Evolutionary conservation across 2,797 vertebrate species (phyloP), one percentile per base, ranked within the genome.

Genomic region (Distichodus sexfasciatus): DNA sequence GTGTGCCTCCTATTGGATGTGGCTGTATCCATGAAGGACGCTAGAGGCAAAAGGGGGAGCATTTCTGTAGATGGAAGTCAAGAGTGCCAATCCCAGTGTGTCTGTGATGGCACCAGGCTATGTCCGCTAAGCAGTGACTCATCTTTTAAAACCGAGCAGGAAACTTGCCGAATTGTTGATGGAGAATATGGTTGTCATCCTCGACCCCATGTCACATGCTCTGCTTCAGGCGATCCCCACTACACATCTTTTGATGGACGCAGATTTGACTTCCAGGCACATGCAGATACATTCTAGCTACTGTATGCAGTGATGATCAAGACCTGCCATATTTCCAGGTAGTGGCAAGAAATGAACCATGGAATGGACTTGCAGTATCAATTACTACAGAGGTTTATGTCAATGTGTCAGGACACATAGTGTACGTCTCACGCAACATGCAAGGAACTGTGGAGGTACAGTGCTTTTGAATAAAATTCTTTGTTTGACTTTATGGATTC

Each of bases 201-300:
- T 8, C 74, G 1, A 19, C 83, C 48, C 2, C 59, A 17, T 10
- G 87, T 76, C 51, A 80, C 43, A 7, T 91, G 86, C 76, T 84
- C 66, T 50, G 85, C 84, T 6, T 73, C 84, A 10, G 90, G 90
- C 1, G 90, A 92, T 43, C 87, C 86, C 2, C 89, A 90, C 77
- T 91, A 91, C 31, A 0, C 26, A 15, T 89, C 86, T 0, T 91
- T 88, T 33, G 88, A 90, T 23, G 66, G 76, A 1, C 71, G 67
- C 0, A 43, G 38, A 2, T 91, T 84, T 61, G 86, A 90, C 60
- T 89, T 89, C 51, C 88, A 89, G 88, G 89, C 41, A 80, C 83
- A 70, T 14, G 69, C 59, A 0, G 50, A 48, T 4, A 86, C 78
- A 2, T 85, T 83, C 54, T 93, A 81, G 0, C 88, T 75, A 62